A percentile compares a stretch with the other conserved stretches of the same genome.
Conservation (phyloP, 2,113 vertebrate species). For the Malaclemys terrapin region DNA sequence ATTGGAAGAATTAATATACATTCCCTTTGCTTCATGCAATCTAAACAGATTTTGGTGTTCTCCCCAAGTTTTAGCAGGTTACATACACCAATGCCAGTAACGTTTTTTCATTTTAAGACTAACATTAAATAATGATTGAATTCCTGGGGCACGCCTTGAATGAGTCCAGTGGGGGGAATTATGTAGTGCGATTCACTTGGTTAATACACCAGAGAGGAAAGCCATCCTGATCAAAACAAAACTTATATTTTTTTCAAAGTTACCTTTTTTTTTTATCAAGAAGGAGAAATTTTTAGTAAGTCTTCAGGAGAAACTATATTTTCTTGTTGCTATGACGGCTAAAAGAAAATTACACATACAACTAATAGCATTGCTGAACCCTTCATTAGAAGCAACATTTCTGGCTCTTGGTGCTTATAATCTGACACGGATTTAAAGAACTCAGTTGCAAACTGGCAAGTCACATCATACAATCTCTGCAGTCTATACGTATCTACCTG, state of each 20-base stretch:
- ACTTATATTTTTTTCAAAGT: slow-evolving; percentile 56
- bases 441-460: neutral
- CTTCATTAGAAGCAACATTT: slow-evolving; percentile 29
- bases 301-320: slow-evolving; percentile 64
- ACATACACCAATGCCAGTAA: neutral
- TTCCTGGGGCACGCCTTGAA: neutral
- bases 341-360: neutral
- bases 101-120: slow-evolving; percentile 13
- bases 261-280: slow-evolving; percentile 56
- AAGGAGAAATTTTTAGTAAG: slow-evolving; percentile 66
- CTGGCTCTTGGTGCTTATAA: neutral
- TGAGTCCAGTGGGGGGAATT: slow-evolving; percentile 16
- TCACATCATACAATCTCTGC: neutral
- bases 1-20: neutral
- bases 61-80: neutral
- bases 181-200: neutral
- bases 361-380: neutral
- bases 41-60: neutral
- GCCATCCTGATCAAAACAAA: neutral
- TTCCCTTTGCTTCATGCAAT: neutral
- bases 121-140: slow-evolving; percentile 28
- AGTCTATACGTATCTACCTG: neutral
- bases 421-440: slow-evolving; percentile 18
- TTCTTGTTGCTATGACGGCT: slow-evolving; percentile 69
- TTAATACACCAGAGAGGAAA: slow-evolving; percentile 32